phyloP scores from a whole-genome alignment of 92 coral and sea anemone species.

The Zoanthus gigantus region DNA sequence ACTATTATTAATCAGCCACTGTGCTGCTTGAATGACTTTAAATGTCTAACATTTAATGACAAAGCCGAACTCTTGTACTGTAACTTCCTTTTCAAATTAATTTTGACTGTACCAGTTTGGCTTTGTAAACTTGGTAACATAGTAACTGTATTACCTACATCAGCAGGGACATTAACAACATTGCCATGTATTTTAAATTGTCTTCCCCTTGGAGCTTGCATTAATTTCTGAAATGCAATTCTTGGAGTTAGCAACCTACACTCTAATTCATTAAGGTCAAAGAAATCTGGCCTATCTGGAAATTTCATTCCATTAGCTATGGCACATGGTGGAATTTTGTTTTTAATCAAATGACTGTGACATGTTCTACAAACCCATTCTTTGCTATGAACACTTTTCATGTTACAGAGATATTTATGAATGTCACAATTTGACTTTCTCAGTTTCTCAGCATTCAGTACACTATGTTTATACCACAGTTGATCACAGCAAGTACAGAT shows the following conservation, averaged over 20 bases:
- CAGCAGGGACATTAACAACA: neutral
- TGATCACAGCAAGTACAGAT: conserved; percentile 42
- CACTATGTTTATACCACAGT: conserved; percentile 47
- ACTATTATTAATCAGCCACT: conserved; percentile 48
- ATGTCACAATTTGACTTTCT: conserved; percentile 19
- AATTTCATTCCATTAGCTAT: conserved; percentile 45
- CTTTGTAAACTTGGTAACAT: neutral
- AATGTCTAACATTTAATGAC: neutral
- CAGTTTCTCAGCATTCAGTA: neutral
- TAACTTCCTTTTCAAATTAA: too few relatives aligned
- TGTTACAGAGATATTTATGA: neutral
- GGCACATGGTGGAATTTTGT: too few relatives aligned
- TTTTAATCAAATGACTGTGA: too few relatives aligned
- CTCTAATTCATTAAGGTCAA: too few relatives aligned
- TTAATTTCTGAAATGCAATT: conserved; percentile 1
- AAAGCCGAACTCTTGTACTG: conserved; percentile 33
- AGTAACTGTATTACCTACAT: neutral
- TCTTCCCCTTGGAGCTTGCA: neutral
- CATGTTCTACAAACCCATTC: neutral
- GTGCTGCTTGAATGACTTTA: conserved; percentile 41
- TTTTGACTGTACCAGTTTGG: neutral
- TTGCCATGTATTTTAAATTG: neutral
- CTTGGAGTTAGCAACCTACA: too few relatives aligned
- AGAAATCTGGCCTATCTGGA: neutral
- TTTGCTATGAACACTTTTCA: conserved; percentile 50